Evolutionary conservation across 2,888 invertebrate genomes (phyloP).

Genomic region (Eilema caniola): DNA sequence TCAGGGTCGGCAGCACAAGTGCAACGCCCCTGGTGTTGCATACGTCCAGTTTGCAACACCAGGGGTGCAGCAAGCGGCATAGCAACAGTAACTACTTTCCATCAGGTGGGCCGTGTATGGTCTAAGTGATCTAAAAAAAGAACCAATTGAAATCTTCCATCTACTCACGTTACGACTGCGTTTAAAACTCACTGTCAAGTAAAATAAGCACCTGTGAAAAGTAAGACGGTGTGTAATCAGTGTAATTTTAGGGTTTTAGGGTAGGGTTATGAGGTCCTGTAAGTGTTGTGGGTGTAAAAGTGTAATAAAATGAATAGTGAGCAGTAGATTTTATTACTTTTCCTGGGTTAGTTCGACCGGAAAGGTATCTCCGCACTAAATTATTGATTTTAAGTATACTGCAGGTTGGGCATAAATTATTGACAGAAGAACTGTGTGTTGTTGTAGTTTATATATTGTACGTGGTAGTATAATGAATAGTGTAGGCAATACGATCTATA

Average conservation of each 20-base stretch:
- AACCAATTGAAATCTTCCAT: no score
- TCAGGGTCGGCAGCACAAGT: no score
- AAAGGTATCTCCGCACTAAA: background rate
- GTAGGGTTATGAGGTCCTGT: slow-evolving; percentile 22
- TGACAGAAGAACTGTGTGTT: background rate
- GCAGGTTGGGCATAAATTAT: background rate
- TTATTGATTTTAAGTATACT: background rate
- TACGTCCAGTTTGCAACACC: no score
- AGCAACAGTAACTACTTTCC: no score
- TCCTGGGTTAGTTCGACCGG: background rate
- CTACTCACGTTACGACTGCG: no score
- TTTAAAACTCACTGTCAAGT: no score
- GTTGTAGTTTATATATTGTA: background rate
- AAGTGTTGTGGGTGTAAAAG: slow-evolving; percentile 3
- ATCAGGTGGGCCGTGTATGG: no score
- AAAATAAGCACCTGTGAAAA: background rate
- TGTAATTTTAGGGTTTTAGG: no score
- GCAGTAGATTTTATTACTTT: background rate
- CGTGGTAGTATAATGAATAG: background rate
- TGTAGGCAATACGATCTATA: background rate
- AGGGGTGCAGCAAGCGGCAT: no score
- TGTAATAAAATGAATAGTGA: background rate
- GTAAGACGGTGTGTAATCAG: slow-evolving; percentile 14
- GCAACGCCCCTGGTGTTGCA: no score
- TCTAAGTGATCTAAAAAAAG: no score